phyloP scores from a whole-genome alignment of 2,888 invertebrate genomes.

The Drosophila cognata region DNA sequence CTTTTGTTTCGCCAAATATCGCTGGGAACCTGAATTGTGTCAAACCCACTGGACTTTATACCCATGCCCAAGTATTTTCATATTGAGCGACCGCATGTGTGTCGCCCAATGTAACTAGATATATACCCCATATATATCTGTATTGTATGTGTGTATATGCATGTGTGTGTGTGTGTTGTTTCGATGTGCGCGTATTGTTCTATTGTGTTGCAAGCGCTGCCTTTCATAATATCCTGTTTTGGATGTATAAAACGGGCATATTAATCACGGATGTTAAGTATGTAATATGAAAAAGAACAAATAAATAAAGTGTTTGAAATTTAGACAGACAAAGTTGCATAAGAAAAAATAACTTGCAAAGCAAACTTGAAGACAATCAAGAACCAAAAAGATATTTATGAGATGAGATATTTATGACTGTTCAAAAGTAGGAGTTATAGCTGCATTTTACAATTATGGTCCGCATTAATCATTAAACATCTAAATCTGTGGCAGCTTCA shows the following conservation, averaged over 20 bases:
- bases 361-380: not conserved
- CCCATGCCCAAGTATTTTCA: slow-evolving; percentile 51
- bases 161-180: slow-evolving; percentile 13
- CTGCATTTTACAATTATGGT: not conserved
- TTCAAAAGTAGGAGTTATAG: not conserved
- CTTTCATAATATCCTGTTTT: slow-evolving; percentile 21
- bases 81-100: slow-evolving; percentile 73
- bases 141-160: slow-evolving; percentile 9
- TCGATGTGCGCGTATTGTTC: slow-evolving; percentile 17
- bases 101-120: slow-evolving; percentile 33
- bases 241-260: not conserved
- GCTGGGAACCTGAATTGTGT: slow-evolving; percentile 42
- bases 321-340: not conserved
- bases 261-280: not conserved
- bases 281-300: not conserved
- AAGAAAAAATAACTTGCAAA: not conserved
- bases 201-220: slow-evolving; percentile 44
- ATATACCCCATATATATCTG: slow-evolving; percentile 8
- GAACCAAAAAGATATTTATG: not conserved
- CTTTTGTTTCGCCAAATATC: slow-evolving; percentile 5
- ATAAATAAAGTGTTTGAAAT: not conserved
- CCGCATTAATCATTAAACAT: not conserved
- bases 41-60: slow-evolving; percentile 36
- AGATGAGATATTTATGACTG: not conserved
- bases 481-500: not conserved